Conservation (phyloP, 2,888 invertebrate species). For the Argynnis bischoffii region DNA sequence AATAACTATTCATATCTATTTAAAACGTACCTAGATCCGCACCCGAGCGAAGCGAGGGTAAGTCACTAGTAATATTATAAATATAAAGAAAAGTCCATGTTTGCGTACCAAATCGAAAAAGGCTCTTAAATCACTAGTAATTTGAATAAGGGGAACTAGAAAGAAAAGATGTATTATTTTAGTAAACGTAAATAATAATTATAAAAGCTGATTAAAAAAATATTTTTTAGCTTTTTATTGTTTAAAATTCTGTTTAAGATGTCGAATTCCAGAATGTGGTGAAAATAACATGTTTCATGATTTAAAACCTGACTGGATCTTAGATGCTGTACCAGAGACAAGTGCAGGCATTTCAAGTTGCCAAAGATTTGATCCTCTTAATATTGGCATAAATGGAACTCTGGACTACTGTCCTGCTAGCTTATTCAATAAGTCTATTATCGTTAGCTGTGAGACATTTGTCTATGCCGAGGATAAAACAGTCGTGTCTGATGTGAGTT, state of each 20-base stretch:
- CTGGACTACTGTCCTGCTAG: constrained; percentile 55
- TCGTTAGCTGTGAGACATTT: constrained; percentile 53
- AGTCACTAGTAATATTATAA: no score
- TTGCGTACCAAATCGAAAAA: no score
- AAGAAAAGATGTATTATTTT: no score
- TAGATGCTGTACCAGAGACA: constrained; percentile 65
- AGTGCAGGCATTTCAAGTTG: constrained; percentile 66
- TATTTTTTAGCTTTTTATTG: neutral
- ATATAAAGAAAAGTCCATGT: no score
- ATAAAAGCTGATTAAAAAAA: neutral
- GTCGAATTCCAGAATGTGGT: constrained; percentile 78
- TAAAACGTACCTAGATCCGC: no score
- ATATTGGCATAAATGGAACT: constrained; percentile 49
- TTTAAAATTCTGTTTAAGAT: constrained; percentile 53
- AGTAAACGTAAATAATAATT: neutral
- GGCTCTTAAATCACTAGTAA: no score
- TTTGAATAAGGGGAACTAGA: no score
- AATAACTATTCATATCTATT: no score
- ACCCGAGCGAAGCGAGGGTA: no score
- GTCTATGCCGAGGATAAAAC: constrained; percentile 65
- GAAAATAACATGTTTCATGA: constrained; percentile 54
- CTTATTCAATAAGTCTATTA: constrained; percentile 49
- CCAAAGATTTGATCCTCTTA: constrained; percentile 58
- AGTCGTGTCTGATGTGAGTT: constrained; percentile 67
- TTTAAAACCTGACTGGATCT: constrained; percentile 70